phyloP scores from a whole-genome alignment of 2,113 vertebrate species.

The Semicossyphus pulcher region DNA sequence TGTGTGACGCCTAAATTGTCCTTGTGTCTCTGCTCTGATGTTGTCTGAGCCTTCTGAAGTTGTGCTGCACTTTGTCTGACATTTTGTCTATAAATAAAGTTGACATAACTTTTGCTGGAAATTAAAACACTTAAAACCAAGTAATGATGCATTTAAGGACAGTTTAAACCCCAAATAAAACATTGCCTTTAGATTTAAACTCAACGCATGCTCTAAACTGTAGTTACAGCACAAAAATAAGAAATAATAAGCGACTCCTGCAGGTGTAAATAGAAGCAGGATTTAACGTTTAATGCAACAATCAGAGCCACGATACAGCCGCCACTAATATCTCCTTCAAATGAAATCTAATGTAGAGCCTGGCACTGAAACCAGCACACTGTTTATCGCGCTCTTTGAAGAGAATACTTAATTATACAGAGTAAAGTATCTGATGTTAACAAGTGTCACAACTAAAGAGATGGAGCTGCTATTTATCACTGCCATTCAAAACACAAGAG shows the following conservation, averaged over 20 bases:
- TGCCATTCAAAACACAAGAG: neutral
- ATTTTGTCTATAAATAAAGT: constrained; percentile 7
- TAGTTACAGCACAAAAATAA: too few species aligned
- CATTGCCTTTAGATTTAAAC: too few species aligned
- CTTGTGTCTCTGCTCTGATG: constrained; percentile 8
- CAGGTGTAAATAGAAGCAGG: too few species aligned
- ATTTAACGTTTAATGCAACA: neutral
- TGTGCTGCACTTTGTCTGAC: constrained; percentile 1
- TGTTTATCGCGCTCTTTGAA: constrained; percentile 9
- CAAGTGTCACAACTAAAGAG: constrained; percentile 18
- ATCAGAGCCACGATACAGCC: neutral
- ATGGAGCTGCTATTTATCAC: neutral
- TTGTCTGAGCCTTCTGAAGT: constrained; percentile 1
- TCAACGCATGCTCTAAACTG: neutral
- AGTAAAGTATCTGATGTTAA: neutral
- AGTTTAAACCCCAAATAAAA: too few species aligned
- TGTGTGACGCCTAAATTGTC: constrained; percentile 11
- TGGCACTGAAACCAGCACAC: constrained; percentile 14
- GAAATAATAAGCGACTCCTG: too few species aligned
- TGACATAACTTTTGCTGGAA: neutral
- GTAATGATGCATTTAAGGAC: too few species aligned
- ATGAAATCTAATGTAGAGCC: constrained; percentile 15
- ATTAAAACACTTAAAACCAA: too few species aligned
- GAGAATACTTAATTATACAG: constrained; percentile 33
- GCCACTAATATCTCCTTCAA: neutral